phyloP scores from a whole-genome alignment of 2,888 invertebrate genomes.

The Smittia aterrima region DNA sequence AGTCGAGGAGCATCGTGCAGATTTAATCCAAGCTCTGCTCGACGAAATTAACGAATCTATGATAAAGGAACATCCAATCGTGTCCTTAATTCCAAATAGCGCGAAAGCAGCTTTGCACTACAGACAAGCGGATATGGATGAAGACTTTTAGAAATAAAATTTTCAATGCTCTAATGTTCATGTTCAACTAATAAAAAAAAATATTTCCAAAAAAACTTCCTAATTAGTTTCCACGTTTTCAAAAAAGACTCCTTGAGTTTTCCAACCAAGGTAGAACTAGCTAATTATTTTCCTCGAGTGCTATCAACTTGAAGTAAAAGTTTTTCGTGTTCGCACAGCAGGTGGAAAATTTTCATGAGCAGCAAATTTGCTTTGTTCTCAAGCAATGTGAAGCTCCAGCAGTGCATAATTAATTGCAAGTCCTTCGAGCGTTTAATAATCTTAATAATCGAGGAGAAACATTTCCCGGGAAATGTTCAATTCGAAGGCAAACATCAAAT shows the following conservation, averaged over 20 bases:
- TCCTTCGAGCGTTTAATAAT: background rate
- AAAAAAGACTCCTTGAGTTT: too few species aligned
- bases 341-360: background rate
- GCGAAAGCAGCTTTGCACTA: conserved; percentile 24
- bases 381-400: background rate
- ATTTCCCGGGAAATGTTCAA: background rate
- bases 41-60: conserved; percentile 13
- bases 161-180: too few species aligned
- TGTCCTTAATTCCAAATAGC: background rate
- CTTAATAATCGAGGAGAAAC: too few species aligned
- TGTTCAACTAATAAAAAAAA: too few species aligned
- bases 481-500: background rate
- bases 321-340: background rate
- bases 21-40: background rate
- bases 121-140: conserved; percentile 2
- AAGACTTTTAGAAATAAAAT: background rate
- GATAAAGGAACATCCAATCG: background rate
- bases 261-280: too few species aligned
- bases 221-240: too few species aligned
- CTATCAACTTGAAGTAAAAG: background rate
- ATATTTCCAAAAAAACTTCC: too few species aligned
- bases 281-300: too few species aligned
- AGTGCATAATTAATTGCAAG: background rate
- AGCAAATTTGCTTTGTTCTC: background rate
- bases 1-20: background rate